phyloP scores from a whole-genome alignment of 2,888 invertebrate genomes.

The Dendrolimus houi region DNA sequence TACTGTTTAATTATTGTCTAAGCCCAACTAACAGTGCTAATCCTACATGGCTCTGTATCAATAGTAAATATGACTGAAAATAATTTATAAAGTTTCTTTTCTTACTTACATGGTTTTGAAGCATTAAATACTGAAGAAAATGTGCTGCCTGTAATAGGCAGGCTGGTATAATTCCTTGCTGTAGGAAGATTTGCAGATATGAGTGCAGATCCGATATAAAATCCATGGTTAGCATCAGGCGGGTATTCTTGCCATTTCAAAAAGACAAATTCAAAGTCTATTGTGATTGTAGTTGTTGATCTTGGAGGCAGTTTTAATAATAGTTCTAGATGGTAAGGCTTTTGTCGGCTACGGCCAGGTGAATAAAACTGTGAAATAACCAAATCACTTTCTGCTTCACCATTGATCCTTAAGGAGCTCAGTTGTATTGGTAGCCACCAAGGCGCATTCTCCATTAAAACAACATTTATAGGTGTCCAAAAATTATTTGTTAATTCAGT shows the following conservation, averaged over 20 bases:
- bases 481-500: slow-evolving; percentile 90
- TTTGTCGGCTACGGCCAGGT: slow-evolving; percentile 89
- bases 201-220: slow-evolving; percentile 94
- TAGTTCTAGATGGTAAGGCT: slow-evolving; percentile 92
- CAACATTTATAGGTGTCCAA: slow-evolving; percentile 83
- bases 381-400: slow-evolving; percentile 75
- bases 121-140: slow-evolving; percentile 81
- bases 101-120: slow-evolving; percentile 67
- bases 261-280: slow-evolving; percentile 96
- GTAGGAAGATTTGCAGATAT: slow-evolving; percentile 86
- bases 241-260: slow-evolving; percentile 99
- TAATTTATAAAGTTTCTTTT: background rate
- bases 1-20: too few relatives aligned
- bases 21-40: too few relatives aligned
- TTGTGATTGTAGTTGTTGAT: slow-evolving; percentile 86
- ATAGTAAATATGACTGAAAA: too few relatives aligned
- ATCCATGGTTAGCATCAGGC: slow-evolving; percentile 99
- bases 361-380: slow-evolving; percentile 70
- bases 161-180: slow-evolving; percentile 86
- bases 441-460: slow-evolving; percentile 92
- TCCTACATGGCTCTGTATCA: too few relatives aligned
- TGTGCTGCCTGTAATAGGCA: slow-evolving; percentile 83
- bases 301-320: slow-evolving; percentile 86
- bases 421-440: slow-evolving; percentile 94
- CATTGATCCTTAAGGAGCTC: slow-evolving; percentile 87